Evolutionary conservation across 2,797 vertebrate genomes (phyloP), one percentile per base, ranked within the genome.

Genomic region (Karalla daura): DNA sequence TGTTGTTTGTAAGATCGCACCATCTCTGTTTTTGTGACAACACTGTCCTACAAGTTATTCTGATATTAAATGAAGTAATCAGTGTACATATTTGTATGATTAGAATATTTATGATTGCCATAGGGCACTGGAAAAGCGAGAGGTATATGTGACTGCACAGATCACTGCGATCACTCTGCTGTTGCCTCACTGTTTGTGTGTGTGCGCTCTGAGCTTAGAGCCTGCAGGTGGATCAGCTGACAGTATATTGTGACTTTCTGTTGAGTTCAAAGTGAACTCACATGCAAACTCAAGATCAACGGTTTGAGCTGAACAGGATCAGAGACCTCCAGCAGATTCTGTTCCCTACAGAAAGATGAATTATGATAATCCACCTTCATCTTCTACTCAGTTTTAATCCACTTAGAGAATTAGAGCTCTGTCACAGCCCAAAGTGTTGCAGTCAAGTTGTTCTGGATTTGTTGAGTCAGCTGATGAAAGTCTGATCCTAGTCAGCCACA

Each of bases 231-330:
- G 50, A 59, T n/a, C n/a, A 41, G 40, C 63, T 63, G 72, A 81
- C 66, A 65, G 43, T 36, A 32, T 36, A 55, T 37, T 51, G 56
- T 78, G 62, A 45, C 68, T 20, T n/a, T n/a, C n/a, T n/a, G n/a
- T n/a, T n/a, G 39, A 18, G 3, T 3, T 39, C 36, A 17, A 9
- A 39, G 15, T 17, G 6, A 39, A 17, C 33, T 50, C 12, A 32
- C n/a, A 8, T 25, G 12, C 20, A 18, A 50, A 20, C 5, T 50
- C 13, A 5, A 2, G 9, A 50, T 17, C 4, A 12, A 30, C 10
- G 25, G 18, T 51, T 7, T 3, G 9, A 13, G 27, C 30, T 12
- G 20, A 12, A 41, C 13, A 3, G 41, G 21, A 14, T 44, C 20
- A 45, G 43, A 10, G 25, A 7, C 43, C 15, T 5, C 28, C 14